A percentile compares a stretch with the other conserved stretches of the same genome.
Evolutionary conservation across 2,113 vertebrate genomes (phyloP).

Genomic region (Catharus bicknelli): DNA sequence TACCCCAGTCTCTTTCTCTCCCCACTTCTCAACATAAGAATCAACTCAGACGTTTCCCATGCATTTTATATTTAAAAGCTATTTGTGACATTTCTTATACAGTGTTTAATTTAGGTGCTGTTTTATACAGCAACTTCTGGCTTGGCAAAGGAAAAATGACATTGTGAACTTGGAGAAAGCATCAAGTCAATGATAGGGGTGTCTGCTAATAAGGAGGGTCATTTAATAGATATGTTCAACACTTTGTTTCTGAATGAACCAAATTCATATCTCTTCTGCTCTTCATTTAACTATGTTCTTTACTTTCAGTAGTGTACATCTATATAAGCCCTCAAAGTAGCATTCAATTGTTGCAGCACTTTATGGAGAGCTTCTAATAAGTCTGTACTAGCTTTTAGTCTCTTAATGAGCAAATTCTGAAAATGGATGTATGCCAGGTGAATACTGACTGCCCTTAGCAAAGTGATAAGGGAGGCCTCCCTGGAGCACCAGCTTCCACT

Average conservation of each 20-base stretch:
- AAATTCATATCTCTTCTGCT: neutral
- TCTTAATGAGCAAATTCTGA: neutral
- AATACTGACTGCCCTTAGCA: neutral
- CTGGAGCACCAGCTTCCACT: neutral
- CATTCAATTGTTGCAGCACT: neutral
- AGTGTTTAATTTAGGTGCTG: neutral
- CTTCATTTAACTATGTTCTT: neutral
- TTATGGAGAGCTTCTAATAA: neutral
- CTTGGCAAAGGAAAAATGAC: neutral
- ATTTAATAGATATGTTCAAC: neutral
- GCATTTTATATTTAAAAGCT: neutral
- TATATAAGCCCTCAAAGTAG: neutral
- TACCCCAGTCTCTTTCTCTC: neutral
- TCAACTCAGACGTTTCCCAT: neutral
- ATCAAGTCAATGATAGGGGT: rapidly evolving
- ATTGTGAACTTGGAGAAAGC: neutral
- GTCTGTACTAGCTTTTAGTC: neutral
- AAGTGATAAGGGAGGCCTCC: neutral
- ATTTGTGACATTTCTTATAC: neutral
- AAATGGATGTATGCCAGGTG: neutral
- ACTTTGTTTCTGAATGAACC: neutral
- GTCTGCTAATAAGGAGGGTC: neutral
- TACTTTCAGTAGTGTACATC: neutral
- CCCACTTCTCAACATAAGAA: neutral
- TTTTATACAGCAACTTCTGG: neutral